Conservation (phyloP, 2,113 vertebrate species). For the Trogon melanurus region DNA sequence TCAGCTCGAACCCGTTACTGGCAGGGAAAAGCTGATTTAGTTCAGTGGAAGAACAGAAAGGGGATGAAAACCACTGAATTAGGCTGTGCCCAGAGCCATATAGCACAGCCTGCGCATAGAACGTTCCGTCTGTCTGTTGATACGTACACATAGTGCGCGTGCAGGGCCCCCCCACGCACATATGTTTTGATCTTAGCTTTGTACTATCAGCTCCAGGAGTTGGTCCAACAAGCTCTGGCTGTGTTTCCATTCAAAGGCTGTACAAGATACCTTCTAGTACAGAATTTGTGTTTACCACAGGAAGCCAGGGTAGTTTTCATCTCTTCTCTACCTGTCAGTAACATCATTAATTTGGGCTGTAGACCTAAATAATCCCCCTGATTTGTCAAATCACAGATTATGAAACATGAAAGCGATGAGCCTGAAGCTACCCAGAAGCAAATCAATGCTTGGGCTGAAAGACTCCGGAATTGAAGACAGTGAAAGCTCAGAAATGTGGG, state of each 20-base stretch:
- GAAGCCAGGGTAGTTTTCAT: neutral
- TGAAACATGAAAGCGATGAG: neutral
- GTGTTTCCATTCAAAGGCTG: neutral
- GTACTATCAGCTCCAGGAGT: neutral
- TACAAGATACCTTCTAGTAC: neutral
- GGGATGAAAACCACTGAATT: neutral
- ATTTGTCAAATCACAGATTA: neutral
- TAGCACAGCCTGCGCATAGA: neutral
- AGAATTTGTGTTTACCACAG: neutral
- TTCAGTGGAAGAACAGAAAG: neutral
- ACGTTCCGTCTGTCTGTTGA: neutral
- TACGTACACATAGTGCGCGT: neutral
- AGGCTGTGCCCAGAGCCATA: neutral
- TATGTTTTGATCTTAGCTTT: constrained; percentile 8
- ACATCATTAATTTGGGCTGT: neutral
- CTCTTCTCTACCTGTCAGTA: neutral
- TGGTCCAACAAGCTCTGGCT: constrained; percentile 4
- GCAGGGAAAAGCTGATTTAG: neutral
- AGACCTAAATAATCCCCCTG: neutral
- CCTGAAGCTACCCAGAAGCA: neutral
- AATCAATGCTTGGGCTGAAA: neutral
- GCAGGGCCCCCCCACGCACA: neutral
- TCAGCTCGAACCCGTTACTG: neutral
- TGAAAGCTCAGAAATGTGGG: neutral
- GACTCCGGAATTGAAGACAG: neutral